Percentiles rank a stretch among this genome's conserved stretches.
These are phyloP conservation scores for Acronicta alni DNA, from an alignment of 2,888 invertebrate species.

Conservation along the genomic window DNA sequence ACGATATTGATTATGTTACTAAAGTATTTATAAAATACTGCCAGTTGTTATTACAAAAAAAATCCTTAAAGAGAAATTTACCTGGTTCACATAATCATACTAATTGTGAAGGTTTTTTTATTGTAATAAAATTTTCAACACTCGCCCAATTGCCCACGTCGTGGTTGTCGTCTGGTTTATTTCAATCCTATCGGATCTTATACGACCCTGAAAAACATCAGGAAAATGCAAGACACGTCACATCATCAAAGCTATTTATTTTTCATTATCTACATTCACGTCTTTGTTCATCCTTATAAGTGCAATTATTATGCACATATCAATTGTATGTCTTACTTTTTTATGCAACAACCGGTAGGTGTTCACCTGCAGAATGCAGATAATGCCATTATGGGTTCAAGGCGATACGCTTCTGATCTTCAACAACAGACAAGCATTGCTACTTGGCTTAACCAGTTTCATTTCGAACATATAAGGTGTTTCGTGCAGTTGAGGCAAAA, in stretches of 20 bases:
- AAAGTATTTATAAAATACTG: background rate
- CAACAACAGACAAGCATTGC: slow-evolving; percentile 14
- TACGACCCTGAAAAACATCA: slow-evolving; percentile 34
- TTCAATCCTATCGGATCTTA: background rate
- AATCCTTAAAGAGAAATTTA: too few species aligned
- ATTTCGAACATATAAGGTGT: slow-evolving; percentile 24
- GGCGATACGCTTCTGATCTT: slow-evolving; percentile 46
- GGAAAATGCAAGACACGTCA: slow-evolving; percentile 32
- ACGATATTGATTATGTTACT: slow-evolving; percentile 43
- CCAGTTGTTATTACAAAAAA: too few species aligned
- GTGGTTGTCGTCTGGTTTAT: too few species aligned
- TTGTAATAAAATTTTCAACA: too few species aligned
- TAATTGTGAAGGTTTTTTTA: too few species aligned
- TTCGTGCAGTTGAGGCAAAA: background rate
- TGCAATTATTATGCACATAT: slow-evolving; percentile 39
- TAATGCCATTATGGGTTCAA: slow-evolving; percentile 60
- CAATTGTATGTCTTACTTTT: slow-evolving; percentile 38
- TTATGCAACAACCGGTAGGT: slow-evolving; percentile 34
- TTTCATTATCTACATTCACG: slow-evolving; percentile 12
- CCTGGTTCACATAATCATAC: too few species aligned
- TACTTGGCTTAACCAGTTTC: slow-evolving; percentile 34
- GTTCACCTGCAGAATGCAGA: slow-evolving; percentile 50
- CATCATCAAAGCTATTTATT: slow-evolving; percentile 23
- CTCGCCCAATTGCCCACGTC: too few species aligned
- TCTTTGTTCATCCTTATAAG: slow-evolving; percentile 35